Percentiles rank a stretch among this genome's conserved stretches.
These are phyloP conservation scores for Cheilosia variabilis DNA, from an alignment of 2,888 invertebrate genomes.

Conservation along the genomic window DNA sequence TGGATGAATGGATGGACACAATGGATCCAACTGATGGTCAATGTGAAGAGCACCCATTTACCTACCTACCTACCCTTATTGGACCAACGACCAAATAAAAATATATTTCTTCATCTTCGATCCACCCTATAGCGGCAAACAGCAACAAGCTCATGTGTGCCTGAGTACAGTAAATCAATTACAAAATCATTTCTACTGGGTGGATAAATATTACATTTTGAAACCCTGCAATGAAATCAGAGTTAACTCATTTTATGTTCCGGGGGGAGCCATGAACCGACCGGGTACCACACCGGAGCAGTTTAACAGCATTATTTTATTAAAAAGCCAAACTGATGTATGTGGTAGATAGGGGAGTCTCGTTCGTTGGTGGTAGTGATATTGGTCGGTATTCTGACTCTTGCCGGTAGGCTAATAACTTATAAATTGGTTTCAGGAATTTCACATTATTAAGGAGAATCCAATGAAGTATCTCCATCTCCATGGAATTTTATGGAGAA, in stretches of 20 bases:
- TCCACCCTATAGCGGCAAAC: background rate
- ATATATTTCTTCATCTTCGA: background rate
- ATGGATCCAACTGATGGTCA: too few relatives aligned
- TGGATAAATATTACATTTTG: conserved; percentile 63
- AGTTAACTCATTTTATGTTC: conserved; percentile 61
- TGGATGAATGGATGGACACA: too few relatives aligned
- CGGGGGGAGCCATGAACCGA: background rate
- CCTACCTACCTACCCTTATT: too few relatives aligned
- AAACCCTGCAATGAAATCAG: conserved; percentile 34
- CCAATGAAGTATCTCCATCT: conserved; percentile 3
- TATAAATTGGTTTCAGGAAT: conserved; percentile 34
- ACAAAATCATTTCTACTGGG: conserved; percentile 61
- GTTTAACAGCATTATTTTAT: conserved; percentile 67
- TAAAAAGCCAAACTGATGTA: conserved; percentile 43
- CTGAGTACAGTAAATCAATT: conserved; percentile 63
- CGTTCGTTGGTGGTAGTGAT: conserved; percentile 20
- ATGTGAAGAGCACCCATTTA: too few relatives aligned
- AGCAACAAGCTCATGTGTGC: background rate
- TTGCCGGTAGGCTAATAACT: conserved; percentile 47
- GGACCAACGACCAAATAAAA: too few relatives aligned
- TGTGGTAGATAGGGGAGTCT: background rate
- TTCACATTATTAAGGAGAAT: conserved; percentile 11
- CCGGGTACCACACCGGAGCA: conserved; percentile 33
- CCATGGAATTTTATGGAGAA: background rate
- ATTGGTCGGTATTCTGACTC: conserved; percentile 41